Conservation (phyloP, 2,797 vertebrate genomes). For the Urocyon cinereoargenteus region DNA sequence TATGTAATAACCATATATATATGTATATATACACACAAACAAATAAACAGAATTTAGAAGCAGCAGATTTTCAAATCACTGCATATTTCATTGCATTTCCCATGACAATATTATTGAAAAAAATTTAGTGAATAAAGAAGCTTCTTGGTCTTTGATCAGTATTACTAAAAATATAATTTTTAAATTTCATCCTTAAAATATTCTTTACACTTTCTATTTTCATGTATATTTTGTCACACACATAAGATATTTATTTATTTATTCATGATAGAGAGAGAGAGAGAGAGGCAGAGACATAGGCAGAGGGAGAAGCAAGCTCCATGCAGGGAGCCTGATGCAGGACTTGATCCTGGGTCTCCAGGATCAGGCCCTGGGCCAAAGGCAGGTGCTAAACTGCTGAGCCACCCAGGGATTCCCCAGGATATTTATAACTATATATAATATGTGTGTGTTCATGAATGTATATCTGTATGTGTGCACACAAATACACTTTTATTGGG, state of each 20-base stretch:
- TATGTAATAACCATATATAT: neutral
- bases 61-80: neutral
- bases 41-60: neutral
- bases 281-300: too few relatives aligned
- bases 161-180: neutral
- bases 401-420: too few relatives aligned
- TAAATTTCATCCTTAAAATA: neutral
- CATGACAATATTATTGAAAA: neutral
- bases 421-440: neutral
- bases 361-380: too few relatives aligned
- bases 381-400: too few relatives aligned
- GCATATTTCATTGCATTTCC: neutral
- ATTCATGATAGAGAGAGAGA: too few relatives aligned
- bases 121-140: neutral
- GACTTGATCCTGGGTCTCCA: too few relatives aligned
- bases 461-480: accelerated
- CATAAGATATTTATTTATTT: too few relatives aligned
- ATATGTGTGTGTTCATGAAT: neutral
- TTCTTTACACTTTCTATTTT: neutral
- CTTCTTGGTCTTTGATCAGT: constrained; percentile 25
- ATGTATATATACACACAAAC: neutral
- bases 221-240: neutral
- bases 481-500: neutral
- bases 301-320: too few relatives aligned
- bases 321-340: too few relatives aligned